Evolutionary conservation across 2,113 vertebrate genomes (phyloP).

Genomic region (Stigmatopora nigra): DNA sequence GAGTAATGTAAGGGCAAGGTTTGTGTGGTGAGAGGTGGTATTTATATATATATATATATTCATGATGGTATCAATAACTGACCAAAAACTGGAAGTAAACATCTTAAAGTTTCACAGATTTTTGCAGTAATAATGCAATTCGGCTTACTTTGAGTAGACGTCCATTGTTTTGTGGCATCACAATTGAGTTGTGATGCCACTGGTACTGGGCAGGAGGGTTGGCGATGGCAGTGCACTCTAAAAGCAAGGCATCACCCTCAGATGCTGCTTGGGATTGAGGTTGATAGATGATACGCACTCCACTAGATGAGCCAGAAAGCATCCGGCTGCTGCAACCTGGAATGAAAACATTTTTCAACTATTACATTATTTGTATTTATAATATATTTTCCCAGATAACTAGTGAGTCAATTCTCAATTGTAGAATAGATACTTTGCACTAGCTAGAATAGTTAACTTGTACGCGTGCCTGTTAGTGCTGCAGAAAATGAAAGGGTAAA

Average conservation of each 20-base stretch:
- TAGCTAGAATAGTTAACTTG: too few species aligned
- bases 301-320: conserved; percentile 52
- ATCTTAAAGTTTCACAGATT: neutral
- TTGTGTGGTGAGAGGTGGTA: too few species aligned
- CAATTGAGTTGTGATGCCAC: conserved; percentile 73
- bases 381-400: too few species aligned
- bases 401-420: too few species aligned
- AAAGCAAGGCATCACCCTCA: conserved; percentile 68
- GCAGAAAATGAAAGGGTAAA: neutral
- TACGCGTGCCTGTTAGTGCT: neutral
- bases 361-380: too few species aligned
- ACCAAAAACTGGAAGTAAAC: neutral
- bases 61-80: too few species aligned
- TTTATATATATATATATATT: too few species aligned
- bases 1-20: too few species aligned
- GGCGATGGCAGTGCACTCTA: conserved; percentile 70
- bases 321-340: conserved; percentile 52
- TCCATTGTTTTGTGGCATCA: conserved; percentile 50
- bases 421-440: too few species aligned
- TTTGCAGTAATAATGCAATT: neutral
- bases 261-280: conserved; percentile 58
- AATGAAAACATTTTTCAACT: neutral
- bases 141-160: conserved; percentile 60
- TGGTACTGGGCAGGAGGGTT: conserved; percentile 77
- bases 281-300: conserved; percentile 63